Evolutionary conservation across 2,888 invertebrate species (phyloP), one percentile per base, ranked within the genome.

Genomic region (Piscicola geometra): DNA sequence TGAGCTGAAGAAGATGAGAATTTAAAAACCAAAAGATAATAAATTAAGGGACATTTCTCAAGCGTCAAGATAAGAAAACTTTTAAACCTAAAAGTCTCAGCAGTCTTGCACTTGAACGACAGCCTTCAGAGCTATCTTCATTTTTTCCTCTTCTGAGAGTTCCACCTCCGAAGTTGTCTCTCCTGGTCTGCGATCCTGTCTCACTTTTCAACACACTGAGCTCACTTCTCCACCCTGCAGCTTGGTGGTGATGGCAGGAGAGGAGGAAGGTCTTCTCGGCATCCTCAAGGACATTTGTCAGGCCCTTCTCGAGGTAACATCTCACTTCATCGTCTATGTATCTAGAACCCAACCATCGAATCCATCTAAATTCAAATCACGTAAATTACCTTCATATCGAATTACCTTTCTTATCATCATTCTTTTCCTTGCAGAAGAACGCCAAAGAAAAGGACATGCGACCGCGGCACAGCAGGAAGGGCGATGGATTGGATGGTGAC

Each of bases 221-320:
- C 41, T 41, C 15, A 5, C 15, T 41, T 15, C 5, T 41, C 15
- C 41, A 41, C 41, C 35, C 18, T 9, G 3, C 64, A 73, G 73
- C 32, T 64, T 73, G 73, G 36, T 73, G 21, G 64, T 73, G n/a
- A 73, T 73, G 33, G 33, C 52, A 50, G 73, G 56, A 2, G 73
- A 73, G 35, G 73, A 73, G 35, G 47, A 47, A 12, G 73, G 73
- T 21, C 64, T 73, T 0, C 28, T 50, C 32, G 73, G 73, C 30
- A 60, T 73, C 15, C 28, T 73, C 33, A 60, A 18, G 9, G 73
- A 73, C 52, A 56, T 73, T 1, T 35, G 35, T 21, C 30, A 60
- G 18, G 25, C 73, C n/a, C 41, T 73, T 18, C 33, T 73, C 52
- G 73, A 73, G 56, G 73, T 73, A 25, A n/a, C n/a, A n/a, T n/a